Base-by-base conservation (phyloP, 2,888 invertebrate genomes). In the Penaeus monodon region DNA sequence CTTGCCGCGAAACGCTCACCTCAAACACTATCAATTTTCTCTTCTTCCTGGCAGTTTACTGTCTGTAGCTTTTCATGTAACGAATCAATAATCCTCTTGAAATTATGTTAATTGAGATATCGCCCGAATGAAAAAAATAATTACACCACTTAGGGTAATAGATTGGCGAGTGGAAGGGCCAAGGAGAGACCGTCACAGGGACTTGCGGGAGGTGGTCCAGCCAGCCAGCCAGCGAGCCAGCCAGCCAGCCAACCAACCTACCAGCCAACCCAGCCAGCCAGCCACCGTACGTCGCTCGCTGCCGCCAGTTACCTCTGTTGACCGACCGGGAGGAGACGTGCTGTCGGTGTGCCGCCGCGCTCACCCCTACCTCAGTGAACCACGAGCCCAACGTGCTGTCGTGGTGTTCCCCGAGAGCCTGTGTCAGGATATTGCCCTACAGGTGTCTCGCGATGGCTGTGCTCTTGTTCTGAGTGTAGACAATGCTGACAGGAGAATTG, bases 221-320 rank as follows among this genome's bases (percentile, higher is more conserved):
- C 49, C 38, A 22, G 77, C 44, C 44, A 85, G 85, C 85, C 74
- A 85, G 81, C 74, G 24, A 22, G 49, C 49, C 38, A 22, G 77
- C 44, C 44, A 85, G 85, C 85, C 74, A 85, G 85, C 74, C 85
- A 85, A 81, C 85, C 80, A 83, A 76, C 64, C 57, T 57, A 17
- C 57, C 57, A 57, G 10, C 78, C 76, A 77, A n/a, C 77, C 77
- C 38, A 73, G 57, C 85, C 70, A 85, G 80, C 80, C 81, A 65
- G 73, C 74, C 86, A 74, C 66, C 81, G 81, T 85, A 80, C 73
- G 63, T 86, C 70, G 84, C 38, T 66, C 49, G 68, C 78, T 66
- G 84, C 79, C 84, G 84, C 80, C 86, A 86, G 86, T 86, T 86
- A 86, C 86, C 86, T 86, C 86, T 76, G 86, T 81, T 63, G 63